phyloP scores from a whole-genome alignment of 2,888 invertebrate species.

The Criorhina ranunculi region DNA sequence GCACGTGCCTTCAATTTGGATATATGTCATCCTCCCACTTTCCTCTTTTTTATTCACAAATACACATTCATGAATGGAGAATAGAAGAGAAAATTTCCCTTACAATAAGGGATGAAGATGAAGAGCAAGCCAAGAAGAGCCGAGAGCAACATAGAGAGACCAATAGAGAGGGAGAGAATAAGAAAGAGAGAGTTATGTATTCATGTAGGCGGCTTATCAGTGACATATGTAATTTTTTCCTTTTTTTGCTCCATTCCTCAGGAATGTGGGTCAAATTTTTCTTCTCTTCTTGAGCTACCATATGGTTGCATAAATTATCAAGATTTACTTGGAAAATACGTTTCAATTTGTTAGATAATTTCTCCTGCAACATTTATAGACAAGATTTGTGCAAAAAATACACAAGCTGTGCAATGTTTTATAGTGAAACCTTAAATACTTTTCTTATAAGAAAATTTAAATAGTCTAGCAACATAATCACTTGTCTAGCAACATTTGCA shows the following conservation, averaged over 20 bases:
- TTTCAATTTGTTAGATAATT: background rate
- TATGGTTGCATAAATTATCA: slow-evolving; percentile 47
- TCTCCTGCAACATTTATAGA: background rate
- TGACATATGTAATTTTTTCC: slow-evolving; percentile 40
- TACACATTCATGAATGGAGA: background rate
- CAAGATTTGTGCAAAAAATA: too few species aligned
- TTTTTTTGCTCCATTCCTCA: slow-evolving; percentile 20
- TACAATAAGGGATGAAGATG: slow-evolving; percentile 44
- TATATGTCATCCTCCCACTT: background rate
- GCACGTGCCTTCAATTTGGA: slow-evolving; percentile 21
- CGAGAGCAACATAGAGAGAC: background rate
- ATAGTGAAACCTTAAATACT: too few species aligned
- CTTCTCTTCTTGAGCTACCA: slow-evolving; percentile 34
- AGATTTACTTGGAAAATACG: background rate
- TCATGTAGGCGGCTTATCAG: slow-evolving; percentile 56
- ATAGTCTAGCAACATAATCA: too few species aligned
- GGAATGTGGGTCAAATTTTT: slow-evolving; percentile 56
- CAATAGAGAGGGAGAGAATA: background rate
- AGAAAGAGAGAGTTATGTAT: slow-evolving; percentile 2
- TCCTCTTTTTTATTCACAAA: slow-evolving; percentile 1
- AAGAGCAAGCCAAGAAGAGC: background rate
- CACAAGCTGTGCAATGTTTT: background rate
- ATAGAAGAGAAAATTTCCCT: slow-evolving; percentile 51
- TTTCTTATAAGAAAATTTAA: too few species aligned
- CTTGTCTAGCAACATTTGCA: too few species aligned